Evolutionary conservation across 2,113 vertebrate species (phyloP), one percentile per base, ranked within the genome.

Genomic region (Australoheros scitulus): DNA sequence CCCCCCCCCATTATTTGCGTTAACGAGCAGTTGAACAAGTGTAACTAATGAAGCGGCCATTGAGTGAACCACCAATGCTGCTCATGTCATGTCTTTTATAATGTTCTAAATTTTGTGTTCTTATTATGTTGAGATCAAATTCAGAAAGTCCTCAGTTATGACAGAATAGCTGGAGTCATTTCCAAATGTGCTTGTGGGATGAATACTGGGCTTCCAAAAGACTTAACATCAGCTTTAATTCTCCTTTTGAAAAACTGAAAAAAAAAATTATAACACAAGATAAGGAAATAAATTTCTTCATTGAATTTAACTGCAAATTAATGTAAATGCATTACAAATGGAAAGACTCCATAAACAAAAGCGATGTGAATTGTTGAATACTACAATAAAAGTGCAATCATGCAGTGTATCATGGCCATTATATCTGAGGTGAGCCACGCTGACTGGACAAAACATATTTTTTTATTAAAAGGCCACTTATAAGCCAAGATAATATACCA

Each of bases 391-490:
- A 77, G 79, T 36, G n/a, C 18, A 76, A 74, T 75, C 15, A 76
- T 22, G 18, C 11, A 36, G n/a, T 50, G 56, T 55, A 75, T 78
- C 29, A 36, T 3, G 26, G 34, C 70, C 18, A 36, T 70, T 83
- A 58, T 36, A n/a, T 85, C 52, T 13, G 7, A 15, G 7, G 41
- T 32, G 75, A 65, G 58, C n/a, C 61, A 61, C 11, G 61, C n/a
- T 50, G 55, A 61, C 68, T 78, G 38, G 75, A 76, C 29, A 79
- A 61, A 47, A 82, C 64, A 61, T 2, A 34, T 75, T 90, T 74
- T 65, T 78, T 65, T 82, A 88, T 80, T 85, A 74, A 86, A 77
- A 72, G 29, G 32, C 87, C 68, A 72, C 68, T 87, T 79, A 83
- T 82, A 77, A 84, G 84, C 80, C 68, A 56, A 86, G 77, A 72